Evolutionary conservation across 1,140 invertebrate species (phyloP).

Genomic region (Mylabris phalerata): DNA sequence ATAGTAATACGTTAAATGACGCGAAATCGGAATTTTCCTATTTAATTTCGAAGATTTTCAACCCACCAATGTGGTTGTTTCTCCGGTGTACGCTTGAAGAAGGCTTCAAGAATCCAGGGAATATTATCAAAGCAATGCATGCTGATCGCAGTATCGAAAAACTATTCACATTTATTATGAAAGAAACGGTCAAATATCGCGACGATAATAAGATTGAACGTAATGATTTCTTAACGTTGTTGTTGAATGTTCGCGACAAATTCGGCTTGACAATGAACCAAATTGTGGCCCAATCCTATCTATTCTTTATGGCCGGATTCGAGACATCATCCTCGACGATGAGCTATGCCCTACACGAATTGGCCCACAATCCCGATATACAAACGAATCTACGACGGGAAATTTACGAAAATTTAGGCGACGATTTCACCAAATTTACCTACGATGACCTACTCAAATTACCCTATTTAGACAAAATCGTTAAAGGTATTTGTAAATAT

Average conservation of each 20-base stretch:
- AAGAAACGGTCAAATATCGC: background rate
- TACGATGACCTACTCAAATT: too few relatives aligned
- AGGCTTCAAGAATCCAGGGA: too few relatives aligned
- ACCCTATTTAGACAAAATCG: too few relatives aligned
- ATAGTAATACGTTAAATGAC: slow-evolving; percentile 39
- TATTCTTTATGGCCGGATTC: slow-evolving; percentile 39
- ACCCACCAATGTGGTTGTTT: background rate
- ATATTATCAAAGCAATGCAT: background rate
- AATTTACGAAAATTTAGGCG: slow-evolving; percentile 33
- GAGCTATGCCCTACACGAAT: slow-evolving; percentile 44
- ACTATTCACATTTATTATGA: slow-evolving; percentile 40
- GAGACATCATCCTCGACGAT: slow-evolving; percentile 18
- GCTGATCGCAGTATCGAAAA: slow-evolving; percentile 30
- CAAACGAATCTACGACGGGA: slow-evolving; percentile 63
- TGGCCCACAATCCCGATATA: slow-evolving; percentile 54
- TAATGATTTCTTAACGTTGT: background rate
- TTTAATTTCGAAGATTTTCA: slow-evolving; percentile 36
- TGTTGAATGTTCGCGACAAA: background rate
- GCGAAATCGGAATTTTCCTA: slow-evolving; percentile 42
- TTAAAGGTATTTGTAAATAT: too few relatives aligned
- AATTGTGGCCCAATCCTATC: slow-evolving; percentile 51
- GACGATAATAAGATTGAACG: too few relatives aligned
- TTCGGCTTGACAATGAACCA: slow-evolving; percentile 44
- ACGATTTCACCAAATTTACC: too few relatives aligned
- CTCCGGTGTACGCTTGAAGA: too few relatives aligned